Conservation (phyloP, 2,888 invertebrate genomes). For the Sympetrum striolatum region DNA sequence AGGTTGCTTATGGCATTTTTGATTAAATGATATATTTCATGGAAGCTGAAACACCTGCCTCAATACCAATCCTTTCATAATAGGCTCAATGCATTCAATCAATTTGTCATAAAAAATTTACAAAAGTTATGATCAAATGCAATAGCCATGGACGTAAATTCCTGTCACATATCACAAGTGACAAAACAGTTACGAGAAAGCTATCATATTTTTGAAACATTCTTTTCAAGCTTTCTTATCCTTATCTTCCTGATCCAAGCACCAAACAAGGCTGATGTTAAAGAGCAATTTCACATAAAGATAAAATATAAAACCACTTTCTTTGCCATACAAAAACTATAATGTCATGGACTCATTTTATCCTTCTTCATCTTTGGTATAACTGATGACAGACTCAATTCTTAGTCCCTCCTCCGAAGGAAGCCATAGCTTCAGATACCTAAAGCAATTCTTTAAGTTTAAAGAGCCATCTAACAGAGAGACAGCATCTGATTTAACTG, state of each 20-base stretch:
- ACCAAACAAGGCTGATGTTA: background rate
- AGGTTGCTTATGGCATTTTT: background rate
- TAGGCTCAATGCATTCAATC: slow-evolving; percentile 21
- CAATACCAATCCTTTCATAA: background rate
- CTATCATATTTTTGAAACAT: background rate
- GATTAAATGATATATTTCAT: background rate
- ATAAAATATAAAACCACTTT: background rate
- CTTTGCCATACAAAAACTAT: background rate
- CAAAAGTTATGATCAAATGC: slow-evolving; percentile 17
- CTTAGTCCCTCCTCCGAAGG: background rate
- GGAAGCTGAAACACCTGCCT: background rate
- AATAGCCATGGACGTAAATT: slow-evolving; percentile 27
- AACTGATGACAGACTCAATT: background rate
- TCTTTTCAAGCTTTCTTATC: background rate
- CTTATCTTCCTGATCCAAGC: slow-evolving; percentile 16
- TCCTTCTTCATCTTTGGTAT: background rate
- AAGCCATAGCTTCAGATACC: background rate
- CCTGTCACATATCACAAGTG: background rate
- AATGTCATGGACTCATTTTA: background rate
- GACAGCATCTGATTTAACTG: background rate
- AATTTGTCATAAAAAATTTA: slow-evolving; percentile 1
- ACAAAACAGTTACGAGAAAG: background rate
- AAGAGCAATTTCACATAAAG: background rate
- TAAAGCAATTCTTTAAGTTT: background rate
- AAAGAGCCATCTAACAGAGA: background rate